phyloP scores from a whole-genome alignment of 2,113 vertebrate species.

The Poecilia latipinna region DNA sequence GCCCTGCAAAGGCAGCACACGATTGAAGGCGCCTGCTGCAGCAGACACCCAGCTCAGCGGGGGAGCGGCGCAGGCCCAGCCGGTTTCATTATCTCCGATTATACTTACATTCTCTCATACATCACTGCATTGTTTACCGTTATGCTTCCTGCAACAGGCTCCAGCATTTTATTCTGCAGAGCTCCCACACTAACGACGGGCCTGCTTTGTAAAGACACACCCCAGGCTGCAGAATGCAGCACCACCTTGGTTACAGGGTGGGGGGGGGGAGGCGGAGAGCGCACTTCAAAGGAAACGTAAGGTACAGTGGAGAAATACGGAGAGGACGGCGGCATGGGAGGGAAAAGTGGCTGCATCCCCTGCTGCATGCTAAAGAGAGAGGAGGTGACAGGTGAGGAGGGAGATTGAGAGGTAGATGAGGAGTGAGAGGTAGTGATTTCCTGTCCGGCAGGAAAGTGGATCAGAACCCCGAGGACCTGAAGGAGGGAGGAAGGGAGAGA shows the following conservation, averaged over 20 bases:
- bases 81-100: conserved; percentile 49
- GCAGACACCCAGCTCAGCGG: conserved; percentile 9
- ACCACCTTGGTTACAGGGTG: conserved; percentile 33
- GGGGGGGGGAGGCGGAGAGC: conserved; percentile 25
- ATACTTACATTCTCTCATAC: conserved; percentile 40
- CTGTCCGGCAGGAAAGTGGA: conserved; percentile 63
- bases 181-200: conserved; percentile 51
- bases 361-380: conserved; percentile 60
- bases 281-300: conserved; percentile 52
- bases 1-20: conserved; percentile 35
- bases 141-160: conserved; percentile 38
- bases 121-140: conserved; percentile 60
- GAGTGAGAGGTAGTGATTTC: conserved; percentile 71
- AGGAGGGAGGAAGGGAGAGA: conserved; percentile 28
- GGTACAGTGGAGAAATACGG: conserved; percentile 44
- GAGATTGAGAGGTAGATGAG: conserved; percentile 62
- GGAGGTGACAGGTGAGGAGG: conserved; percentile 46
- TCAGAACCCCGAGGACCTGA: conserved; percentile 57
- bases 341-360: conserved; percentile 39
- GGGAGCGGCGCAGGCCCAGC: conserved; percentile 28
- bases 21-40: neutral
- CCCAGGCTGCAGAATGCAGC: conserved; percentile 27
- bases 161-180: conserved; percentile 17
- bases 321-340: conserved; percentile 3
- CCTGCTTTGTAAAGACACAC: conserved; percentile 37